phyloP scores from a whole-genome alignment of 2,888 invertebrate species.

The Lumbricus terrestris region DNA sequence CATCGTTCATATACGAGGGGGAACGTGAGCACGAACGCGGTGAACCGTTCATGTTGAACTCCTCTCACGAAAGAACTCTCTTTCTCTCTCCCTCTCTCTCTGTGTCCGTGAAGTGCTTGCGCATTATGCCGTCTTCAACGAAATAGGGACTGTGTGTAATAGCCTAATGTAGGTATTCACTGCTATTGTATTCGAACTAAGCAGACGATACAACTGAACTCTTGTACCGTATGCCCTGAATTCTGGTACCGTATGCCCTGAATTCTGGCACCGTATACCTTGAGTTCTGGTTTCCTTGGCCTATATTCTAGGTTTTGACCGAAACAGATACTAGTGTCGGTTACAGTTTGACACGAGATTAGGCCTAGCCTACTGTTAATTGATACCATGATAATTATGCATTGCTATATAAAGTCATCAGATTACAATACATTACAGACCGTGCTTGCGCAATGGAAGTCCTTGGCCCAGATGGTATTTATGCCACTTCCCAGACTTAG shows the following conservation, averaged over 20 bases:
- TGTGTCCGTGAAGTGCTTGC: no score
- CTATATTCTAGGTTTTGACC: no score
- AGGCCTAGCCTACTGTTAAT: no score
- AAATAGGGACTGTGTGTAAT: no score
- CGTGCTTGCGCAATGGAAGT: neutral
- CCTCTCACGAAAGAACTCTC: neutral
- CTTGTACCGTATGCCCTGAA: neutral
- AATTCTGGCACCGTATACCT: no score
- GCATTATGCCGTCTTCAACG: neutral
- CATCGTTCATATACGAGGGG: neutral
- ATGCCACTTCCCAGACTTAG: neutral
- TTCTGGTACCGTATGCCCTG: no score
- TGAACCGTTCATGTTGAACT: neutral
- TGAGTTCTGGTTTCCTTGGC: no score
- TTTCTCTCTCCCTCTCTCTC: neutral
- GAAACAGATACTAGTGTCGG: no score
- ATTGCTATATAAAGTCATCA: no score
- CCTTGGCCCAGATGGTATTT: neutral
- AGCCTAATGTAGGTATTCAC: neutral
- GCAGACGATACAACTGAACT: neutral
- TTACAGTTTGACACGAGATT: no score
- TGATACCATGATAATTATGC: no score
- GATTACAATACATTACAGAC: no score
- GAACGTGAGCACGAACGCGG: neutral
- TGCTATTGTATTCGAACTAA: neutral